Percentiles rank a stretch among this genome's conserved stretches.
phyloP scores from a whole-genome alignment of 2,113 vertebrate genomes.

The Oryzias melastigma region DNA sequence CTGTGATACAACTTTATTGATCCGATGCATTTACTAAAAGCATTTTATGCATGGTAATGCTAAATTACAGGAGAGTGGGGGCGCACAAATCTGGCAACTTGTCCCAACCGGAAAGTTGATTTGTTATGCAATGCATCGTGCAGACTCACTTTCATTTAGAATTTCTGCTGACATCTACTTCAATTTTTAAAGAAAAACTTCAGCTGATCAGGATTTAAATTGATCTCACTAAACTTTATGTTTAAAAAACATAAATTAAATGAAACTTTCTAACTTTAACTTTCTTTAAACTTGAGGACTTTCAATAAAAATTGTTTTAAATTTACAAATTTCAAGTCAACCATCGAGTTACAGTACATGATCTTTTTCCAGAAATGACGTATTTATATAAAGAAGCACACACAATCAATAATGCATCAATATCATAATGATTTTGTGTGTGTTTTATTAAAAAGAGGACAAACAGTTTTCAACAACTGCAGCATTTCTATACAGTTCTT shows the following conservation, averaged over 20 bases:
- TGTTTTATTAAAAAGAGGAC: conserved; percentile 72
- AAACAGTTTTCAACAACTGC: conserved; percentile 65
- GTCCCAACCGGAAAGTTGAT: conserved; percentile 9
- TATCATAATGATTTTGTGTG: conserved; percentile 21
- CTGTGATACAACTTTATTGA: conserved; percentile 23
- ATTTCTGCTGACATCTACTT: conserved; percentile 9
- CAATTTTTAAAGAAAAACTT: not conserved
- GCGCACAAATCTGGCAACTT: not conserved
- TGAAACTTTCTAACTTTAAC: too few species aligned
- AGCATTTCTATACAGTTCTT: conserved; percentile 79
- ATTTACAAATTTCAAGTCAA: too few species aligned
- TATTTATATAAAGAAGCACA: not conserved
- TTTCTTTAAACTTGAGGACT: too few species aligned
- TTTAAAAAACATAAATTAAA: not conserved
- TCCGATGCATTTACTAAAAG: conserved; percentile 11
- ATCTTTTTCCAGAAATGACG: not conserved
- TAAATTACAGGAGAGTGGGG: not conserved
- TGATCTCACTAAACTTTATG: not conserved
- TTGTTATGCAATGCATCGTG: conserved; percentile 25
- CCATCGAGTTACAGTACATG: too few species aligned
- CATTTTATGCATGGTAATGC: conserved; percentile 15
- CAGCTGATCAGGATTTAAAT: not conserved
- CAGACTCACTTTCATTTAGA: conserved; percentile 8
- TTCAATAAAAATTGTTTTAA: too few species aligned
- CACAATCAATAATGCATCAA: conserved; percentile 21